Evolutionary conservation across 1,140 invertebrate species (phyloP).

Genomic region (Drosophila athabasca): DNA sequence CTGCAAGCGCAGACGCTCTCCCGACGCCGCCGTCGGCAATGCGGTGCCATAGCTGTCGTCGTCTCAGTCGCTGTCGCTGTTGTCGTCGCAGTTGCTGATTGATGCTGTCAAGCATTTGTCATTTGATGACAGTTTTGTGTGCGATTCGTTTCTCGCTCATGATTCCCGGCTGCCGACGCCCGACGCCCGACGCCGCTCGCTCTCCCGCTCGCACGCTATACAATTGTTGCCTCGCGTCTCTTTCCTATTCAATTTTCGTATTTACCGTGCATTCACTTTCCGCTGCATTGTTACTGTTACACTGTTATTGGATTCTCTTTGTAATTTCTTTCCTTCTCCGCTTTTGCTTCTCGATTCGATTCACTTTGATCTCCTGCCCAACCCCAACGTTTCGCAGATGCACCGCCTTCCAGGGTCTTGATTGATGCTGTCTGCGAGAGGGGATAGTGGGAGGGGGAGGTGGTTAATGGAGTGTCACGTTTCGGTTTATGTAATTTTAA

Average conservation of each 20-base stretch:
- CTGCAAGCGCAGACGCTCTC: conserved; percentile 37
- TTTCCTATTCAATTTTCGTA: conserved; percentile 39
- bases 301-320: conserved; percentile 42
- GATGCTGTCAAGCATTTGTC: conserved; percentile 83
- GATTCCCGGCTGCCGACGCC: conserved; percentile 58
- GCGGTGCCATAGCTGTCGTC: conserved; percentile 54
- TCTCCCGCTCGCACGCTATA: conserved; percentile 12
- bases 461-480: conserved; percentile 18
- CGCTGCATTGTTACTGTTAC: conserved; percentile 53
- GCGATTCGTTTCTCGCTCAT: conserved; percentile 82
- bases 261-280: conserved; percentile 70
- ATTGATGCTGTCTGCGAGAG: conserved; percentile 28
- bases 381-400: conserved; percentile 6
- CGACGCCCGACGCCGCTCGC: conserved; percentile 12
- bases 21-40: conserved; percentile 59
- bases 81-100: conserved; percentile 68
- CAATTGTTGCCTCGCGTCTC: conserved; percentile 37
- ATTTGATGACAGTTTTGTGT: conserved; percentile 84
- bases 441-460: background rate
- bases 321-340: conserved; percentile 7
- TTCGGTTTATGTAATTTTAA: conserved; percentile 1
- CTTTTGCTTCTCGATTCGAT: conserved; percentile 6
- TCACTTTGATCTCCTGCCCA: conserved; percentile 20
- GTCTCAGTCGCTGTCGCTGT: conserved; percentile 22
- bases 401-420: conserved; percentile 15